phyloP scores from a whole-genome alignment of 2,797 vertebrate genomes.

The Poliocrania exsul region DNA sequence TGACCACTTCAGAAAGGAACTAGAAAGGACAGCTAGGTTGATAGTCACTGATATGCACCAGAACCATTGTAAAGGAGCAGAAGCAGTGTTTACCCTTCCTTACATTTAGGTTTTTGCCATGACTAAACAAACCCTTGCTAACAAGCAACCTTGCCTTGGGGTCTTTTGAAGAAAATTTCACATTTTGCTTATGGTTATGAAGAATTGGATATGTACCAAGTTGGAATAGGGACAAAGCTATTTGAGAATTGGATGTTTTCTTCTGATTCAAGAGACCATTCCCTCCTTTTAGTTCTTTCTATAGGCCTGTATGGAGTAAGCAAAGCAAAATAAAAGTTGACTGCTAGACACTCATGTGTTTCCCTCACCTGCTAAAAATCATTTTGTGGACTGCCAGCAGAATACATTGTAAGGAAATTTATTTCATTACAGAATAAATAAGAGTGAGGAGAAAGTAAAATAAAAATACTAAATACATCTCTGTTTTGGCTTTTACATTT shows the following conservation, averaged over 20 bases:
- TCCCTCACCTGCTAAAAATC: neutral
- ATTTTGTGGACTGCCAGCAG: neutral
- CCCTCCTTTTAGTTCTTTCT: neutral
- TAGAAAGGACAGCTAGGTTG: neutral
- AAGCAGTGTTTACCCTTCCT: neutral
- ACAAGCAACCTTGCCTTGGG: neutral
- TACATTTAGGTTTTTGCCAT: neutral
- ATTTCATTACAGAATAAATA: neutral
- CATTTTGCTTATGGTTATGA: neutral
- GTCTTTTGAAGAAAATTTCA: conserved; percentile 8
- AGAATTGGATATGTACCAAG: neutral
- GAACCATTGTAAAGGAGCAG: neutral
- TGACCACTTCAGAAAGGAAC: neutral
- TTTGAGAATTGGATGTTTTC: neutral
- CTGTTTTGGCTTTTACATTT: neutral
- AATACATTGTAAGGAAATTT: neutral
- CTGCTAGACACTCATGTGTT: neutral
- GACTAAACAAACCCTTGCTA: neutral
- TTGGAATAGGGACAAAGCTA: neutral
- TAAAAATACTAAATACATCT: neutral
- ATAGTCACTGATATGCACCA: neutral
- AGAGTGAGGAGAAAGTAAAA: neutral
- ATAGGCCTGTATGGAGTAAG: neutral
- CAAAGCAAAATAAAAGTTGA: neutral
- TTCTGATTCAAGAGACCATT: neutral